Evolutionary conservation across 2,797 vertebrate species (phyloP).

Genomic region (Champsocephalus esox): DNA sequence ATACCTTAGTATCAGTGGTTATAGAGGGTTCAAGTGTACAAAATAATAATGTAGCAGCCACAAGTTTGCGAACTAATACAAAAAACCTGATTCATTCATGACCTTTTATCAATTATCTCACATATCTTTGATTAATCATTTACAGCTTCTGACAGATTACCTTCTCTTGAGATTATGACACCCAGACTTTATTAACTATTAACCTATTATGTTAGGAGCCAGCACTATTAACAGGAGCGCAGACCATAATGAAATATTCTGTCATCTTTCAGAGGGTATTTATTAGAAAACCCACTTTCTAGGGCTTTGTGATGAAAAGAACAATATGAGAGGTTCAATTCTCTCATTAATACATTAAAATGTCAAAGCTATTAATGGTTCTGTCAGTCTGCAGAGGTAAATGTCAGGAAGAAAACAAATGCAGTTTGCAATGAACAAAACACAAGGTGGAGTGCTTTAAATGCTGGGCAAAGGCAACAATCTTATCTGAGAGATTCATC

Average conservation of each 20-base stretch:
- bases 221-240: slow-evolving; percentile 58
- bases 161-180: slow-evolving; percentile 35
- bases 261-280: slow-evolving; percentile 63
- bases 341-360: slow-evolving; percentile 77
- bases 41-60: neutral
- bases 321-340: slow-evolving; percentile 72
- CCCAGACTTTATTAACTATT: slow-evolving; percentile 56
- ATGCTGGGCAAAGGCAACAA: slow-evolving; percentile 38
- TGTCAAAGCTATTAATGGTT: slow-evolving; percentile 82
- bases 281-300: slow-evolving; percentile 60
- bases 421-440: slow-evolving; percentile 44
- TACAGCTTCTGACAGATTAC: slow-evolving; percentile 26
- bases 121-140: slow-evolving; percentile 31
- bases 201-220: slow-evolving; percentile 60
- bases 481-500: slow-evolving; percentile 44
- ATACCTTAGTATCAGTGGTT: neutral
- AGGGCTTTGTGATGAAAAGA: slow-evolving; percentile 51
- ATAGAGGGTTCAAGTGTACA: neutral
- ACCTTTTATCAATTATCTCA: neutral
- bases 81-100: neutral
- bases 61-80: neutral
- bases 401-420: slow-evolving; percentile 79
- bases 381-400: slow-evolving; percentile 75
- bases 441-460: slow-evolving; percentile 14
- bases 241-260: slow-evolving; percentile 52